Base-by-base conservation (phyloP, 2,888 invertebrate genomes). In the Trisateles emortualis region DNA sequence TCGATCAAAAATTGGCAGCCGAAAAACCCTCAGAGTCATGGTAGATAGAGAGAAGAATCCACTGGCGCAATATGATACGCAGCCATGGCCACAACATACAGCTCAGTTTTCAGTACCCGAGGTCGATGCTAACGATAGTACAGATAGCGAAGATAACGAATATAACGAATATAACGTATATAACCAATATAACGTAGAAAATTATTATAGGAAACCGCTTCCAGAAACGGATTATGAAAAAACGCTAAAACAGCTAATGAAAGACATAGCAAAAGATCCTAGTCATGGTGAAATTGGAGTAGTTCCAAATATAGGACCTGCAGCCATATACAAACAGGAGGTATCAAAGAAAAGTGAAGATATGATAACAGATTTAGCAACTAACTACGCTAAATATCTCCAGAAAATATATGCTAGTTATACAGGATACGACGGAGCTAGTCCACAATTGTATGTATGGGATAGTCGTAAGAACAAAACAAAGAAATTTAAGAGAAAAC, bases 281-380 rank as follows among this genome's bases (percentile, higher is more conserved):
- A 81, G 76, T 22, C 72, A 70, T 0, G 85, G 90, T 1, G 64
- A 72, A 10, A 58, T 90, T 4, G 77, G 71, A 19, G 52, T 78
- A 0, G 56, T 85, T 40, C 87, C 89, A 0, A 76, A 79, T 40
- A 58, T 86, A 1, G 90, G 92, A 0, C 76, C 78, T 0, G 81
- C 84, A 2, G 86, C 86, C 0, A 57, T 89, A 1, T 91, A 92
- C 45, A 74, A 75, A 19, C 92, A 90, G 59, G 86, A 86, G 1
- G 72, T 92, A 33, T 91, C 91, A 0, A 79, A 61, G 32, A 77
- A 78, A 55, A 90, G 85, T 58, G 76, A 78, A 41, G 60, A 72
- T 0, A 67, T 79, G 42, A 88, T 92, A 13, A 83, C 86, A 42
- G 69, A 74, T 41, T 59, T 89, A 35, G 76, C 86, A 0, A 61